Evolutionary conservation across 2,113 vertebrate genomes (phyloP), one percentile per base, ranked within the genome.

Genomic region (Hystrix cristata): DNA sequence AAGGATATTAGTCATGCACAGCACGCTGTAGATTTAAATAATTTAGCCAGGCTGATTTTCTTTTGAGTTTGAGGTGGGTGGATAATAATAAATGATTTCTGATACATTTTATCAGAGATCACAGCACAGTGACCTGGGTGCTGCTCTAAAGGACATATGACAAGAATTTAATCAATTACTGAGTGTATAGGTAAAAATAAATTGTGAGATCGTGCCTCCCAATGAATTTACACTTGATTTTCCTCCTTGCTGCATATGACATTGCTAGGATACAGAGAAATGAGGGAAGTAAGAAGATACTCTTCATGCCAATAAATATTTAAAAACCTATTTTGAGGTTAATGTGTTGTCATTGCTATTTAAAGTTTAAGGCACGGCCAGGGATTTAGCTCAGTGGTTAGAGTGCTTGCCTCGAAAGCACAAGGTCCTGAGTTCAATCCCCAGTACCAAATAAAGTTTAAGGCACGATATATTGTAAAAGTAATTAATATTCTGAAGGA

Each of bases 311-410:
- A 38, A 95, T 94, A 95, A 96, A 97, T 92, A 93, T 79, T 91
- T 94, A 81, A 79, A 95, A 96, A 72, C 3, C 38, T 71, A 60
- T 85, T 96, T 90, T 82, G 72, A 92, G 14, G 53, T 95, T 96
- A 97, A 92, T 92, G 3, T 55, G 7, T 76, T 94, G 29, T 51
- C 43, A 64, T n/a, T 91, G 27, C 53, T 94, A 71, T 69, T 96
- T 97, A 95, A 97, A 92, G 2, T 72, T 76, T 95, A 95, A 97
- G 91, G 48, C 1, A n/a, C 5, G 3, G n/a, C n/a, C n/a, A n/a
- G n/a, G n/a, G n/a, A n/a, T n/a, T n/a, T n/a, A n/a, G n/a, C n/a
- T n/a, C n/a, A n/a, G n/a, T n/a, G n/a, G n/a, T n/a, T n/a, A n/a
- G n/a, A n/a, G n/a, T n/a, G n/a, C n/a, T n/a, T n/a, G n/a, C n/a